Conservation (phyloP, 64 coral and sea anemone genomes). For the Trachythela sp. region DNA sequence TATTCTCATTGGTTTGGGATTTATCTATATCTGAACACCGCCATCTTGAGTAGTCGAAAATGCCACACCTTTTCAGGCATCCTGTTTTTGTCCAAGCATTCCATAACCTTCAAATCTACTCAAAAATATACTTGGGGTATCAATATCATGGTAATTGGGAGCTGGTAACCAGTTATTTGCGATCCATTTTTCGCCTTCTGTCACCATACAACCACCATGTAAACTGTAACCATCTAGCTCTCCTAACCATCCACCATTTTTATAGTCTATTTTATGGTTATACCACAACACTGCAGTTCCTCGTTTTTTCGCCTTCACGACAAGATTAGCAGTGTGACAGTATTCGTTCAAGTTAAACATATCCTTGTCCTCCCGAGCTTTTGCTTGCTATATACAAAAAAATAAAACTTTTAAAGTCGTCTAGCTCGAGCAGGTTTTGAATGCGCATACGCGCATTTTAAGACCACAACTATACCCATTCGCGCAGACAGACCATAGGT, state of each 20-base stretch:
- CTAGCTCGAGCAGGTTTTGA: too few species aligned
- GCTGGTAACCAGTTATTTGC: constrained; percentile 93
- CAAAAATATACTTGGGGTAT: constrained; percentile 59
- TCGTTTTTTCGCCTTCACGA: constrained; percentile 64
- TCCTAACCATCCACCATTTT: constrained; percentile 66
- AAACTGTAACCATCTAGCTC: constrained; percentile 70
- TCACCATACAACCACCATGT: constrained; percentile 85
- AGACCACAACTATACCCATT: too few species aligned
- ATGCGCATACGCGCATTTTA: too few species aligned
- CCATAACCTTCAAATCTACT: not conserved
- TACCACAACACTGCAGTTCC: constrained; percentile 92
- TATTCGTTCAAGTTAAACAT: constrained; percentile 66
- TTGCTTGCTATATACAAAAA: constrained; percentile 31
- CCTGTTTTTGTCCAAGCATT: not conserved
- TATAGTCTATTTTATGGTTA: constrained; percentile 73
- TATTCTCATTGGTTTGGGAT: too few species aligned
- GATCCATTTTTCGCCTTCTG: constrained; percentile 82
- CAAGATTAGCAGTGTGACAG: constrained; percentile 76
- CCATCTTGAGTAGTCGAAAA: not conserved
- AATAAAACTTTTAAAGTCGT: not conserved
- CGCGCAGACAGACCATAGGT: too few species aligned
- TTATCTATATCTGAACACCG: too few species aligned
- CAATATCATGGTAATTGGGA: constrained; percentile 66
- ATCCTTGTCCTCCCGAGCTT: constrained; percentile 38
- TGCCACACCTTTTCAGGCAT: not conserved